phyloP scores from a whole-genome alignment of 2,888 invertebrate genomes.

The Bimastos eiseni region DNA sequence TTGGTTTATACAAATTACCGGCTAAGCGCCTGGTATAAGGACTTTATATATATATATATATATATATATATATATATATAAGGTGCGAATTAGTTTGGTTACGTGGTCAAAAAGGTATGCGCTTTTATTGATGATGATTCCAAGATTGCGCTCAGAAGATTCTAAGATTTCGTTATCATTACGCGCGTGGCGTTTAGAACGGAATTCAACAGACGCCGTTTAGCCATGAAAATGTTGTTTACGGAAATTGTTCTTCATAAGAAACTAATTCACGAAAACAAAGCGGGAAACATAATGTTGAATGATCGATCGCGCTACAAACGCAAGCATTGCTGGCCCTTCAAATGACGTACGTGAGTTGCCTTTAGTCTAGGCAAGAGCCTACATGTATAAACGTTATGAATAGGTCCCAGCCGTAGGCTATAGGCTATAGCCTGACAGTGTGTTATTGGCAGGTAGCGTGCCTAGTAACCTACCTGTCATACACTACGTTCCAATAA shows the following conservation, averaged over 20 bases:
- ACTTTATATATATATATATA: too few species aligned
- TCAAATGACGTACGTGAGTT: not conserved
- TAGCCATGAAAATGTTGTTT: not conserved
- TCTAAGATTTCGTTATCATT: too few species aligned
- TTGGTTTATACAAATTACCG: too few species aligned
- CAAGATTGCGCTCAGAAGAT: too few species aligned
- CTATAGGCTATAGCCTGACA: not conserved
- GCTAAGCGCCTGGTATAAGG: too few species aligned
- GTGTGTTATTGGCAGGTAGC: not conserved
- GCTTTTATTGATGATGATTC: too few species aligned
- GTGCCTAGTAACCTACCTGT: not conserved
- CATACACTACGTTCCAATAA: conserved; percentile 13
- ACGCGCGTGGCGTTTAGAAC: too few species aligned
- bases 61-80: too few species aligned
- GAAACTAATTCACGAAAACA: not conserved
- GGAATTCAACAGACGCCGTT: not conserved
- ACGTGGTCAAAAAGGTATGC: too few species aligned
- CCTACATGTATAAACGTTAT: not conserved
- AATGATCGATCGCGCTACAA: not conserved
- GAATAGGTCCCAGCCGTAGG: conserved; percentile 2
- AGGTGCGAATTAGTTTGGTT: too few species aligned
- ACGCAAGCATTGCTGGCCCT: not conserved
- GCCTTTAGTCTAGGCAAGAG: not conserved
- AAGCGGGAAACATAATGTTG: not conserved
- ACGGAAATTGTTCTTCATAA: not conserved